Base-by-base conservation (phyloP, 2,888 invertebrate genomes). In the Punctoribates punctum region DNA sequence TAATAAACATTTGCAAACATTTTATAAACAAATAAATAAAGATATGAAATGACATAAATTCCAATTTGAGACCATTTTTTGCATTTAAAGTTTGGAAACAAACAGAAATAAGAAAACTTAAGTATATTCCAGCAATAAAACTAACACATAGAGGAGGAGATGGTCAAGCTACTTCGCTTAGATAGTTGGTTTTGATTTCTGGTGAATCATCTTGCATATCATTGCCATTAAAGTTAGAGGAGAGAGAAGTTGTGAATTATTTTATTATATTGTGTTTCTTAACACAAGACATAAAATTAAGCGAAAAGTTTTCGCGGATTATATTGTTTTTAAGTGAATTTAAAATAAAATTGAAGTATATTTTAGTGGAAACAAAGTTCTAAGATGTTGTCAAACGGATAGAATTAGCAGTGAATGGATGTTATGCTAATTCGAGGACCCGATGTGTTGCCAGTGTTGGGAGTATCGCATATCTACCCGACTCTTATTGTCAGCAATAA, bases 261-360 rank as follows among this genome's bases (percentile, higher is more conserved):
- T 60, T 60, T 13, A 60, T 27, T 60, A 60, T 67, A 67, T 42
- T 67, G 38, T 67, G 38, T 67, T 38, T 67, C 65, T 67, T 67
- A 67, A 15, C 38, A 8, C n/a, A 20, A n/a, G n/a, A 20, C 3
- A 67, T 38, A 38, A 34, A 67, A 67, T 67, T 67, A 67, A 38
- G 34, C 65, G 29, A 67, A 67, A 67, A 67, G 38, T 67, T 34
- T 67, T 67, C 2, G 4, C 38, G 1, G 20, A 6, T 67, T 60
- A 27, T 60, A 60, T 60, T 60, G 60, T 60, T 60, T 60, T 60
- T 29, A 60, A 60, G 60, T 60, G 27, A 17, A 3, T 60, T 60
- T 60, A 27, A 60, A 60, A 60, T 27, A 60, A 27, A 60, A 60
- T 23, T 60, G 27, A 51, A 51, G 60, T 67, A 38, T 42, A 67